Conservation (phyloP, 2,888 invertebrate genomes). For the Schizaphis graminum region DNA sequence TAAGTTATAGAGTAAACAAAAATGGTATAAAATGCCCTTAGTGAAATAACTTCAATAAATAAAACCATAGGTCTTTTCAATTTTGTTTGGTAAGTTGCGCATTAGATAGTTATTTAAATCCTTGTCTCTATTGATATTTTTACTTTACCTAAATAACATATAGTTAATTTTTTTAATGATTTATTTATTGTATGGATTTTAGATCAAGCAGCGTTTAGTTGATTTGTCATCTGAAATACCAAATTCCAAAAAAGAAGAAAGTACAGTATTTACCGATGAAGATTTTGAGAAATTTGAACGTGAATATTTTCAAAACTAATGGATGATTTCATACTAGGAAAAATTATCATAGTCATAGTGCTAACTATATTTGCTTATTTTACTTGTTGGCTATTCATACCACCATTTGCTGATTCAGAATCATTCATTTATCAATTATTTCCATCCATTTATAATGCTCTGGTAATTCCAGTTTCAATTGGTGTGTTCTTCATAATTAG, state of each 20-base stretch:
- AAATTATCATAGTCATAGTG: constrained; percentile 74
- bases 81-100: neutral
- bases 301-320: constrained; percentile 74
- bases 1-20: too few species aligned
- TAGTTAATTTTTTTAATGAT: neutral
- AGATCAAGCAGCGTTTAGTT: constrained; percentile 32
- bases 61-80: neutral
- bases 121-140: neutral
- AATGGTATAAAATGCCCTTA: neutral
- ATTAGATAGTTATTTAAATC: neutral
- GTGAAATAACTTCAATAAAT: neutral
- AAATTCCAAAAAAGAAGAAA: constrained; percentile 70
- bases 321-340: constrained; percentile 72
- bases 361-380: constrained; percentile 75
- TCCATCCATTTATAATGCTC: constrained; percentile 75
- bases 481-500: constrained; percentile 79
- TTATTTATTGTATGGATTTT: constrained; percentile 3
- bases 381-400: constrained; percentile 78
- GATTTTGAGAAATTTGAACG: constrained; percentile 79
- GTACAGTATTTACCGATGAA: constrained; percentile 80
- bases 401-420: constrained; percentile 78
- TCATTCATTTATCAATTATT: constrained; percentile 74
- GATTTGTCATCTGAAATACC: neutral
- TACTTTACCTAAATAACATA: neutral
- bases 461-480: constrained; percentile 76